Percentiles rank a stretch among this genome's conserved stretches.
phyloP scores from a whole-genome alignment of 1,140 invertebrate species.

The Bilobella aurantiaca region DNA sequence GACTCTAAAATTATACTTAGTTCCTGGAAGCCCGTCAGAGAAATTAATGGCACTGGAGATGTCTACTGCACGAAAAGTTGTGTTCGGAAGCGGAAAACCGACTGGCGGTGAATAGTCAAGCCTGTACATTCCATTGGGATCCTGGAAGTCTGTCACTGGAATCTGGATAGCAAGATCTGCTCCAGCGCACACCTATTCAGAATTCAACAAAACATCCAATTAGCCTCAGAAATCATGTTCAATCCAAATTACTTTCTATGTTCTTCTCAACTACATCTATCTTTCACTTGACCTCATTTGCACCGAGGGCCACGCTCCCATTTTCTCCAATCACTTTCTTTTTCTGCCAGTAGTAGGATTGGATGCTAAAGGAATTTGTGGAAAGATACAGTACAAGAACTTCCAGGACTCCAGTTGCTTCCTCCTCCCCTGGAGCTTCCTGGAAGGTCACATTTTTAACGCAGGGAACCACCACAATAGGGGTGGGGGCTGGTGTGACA shows the following conservation, averaged over 20 bases:
- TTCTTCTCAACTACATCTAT: not conserved
- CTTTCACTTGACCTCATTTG: not conserved
- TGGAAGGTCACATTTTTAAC: not conserved
- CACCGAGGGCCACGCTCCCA: not conserved
- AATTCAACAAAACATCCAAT: not conserved
- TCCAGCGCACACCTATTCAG: slow-evolving; percentile 29
- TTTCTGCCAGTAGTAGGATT: slow-evolving; percentile 2
- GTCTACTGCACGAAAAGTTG: slow-evolving; percentile 66
- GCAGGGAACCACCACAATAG: not conserved
- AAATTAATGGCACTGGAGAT: slow-evolving; percentile 75
- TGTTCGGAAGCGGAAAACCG: slow-evolving; percentile 70
- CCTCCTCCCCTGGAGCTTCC: not conserved
- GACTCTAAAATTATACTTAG: slow-evolving; percentile 79
- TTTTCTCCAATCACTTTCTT: not conserved
- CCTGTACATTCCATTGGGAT: slow-evolving; percentile 62
- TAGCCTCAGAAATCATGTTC: not conserved
- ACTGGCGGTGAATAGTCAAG: slow-evolving; percentile 72
- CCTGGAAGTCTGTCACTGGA: slow-evolving; percentile 52
- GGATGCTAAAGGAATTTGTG: not conserved
- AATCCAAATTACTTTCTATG: not conserved
- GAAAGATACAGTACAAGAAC: not conserved
- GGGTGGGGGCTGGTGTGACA: not conserved
- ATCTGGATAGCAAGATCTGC: slow-evolving; percentile 78
- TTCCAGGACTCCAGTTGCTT: not conserved
- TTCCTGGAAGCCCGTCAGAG: slow-evolving; percentile 68